Conservation (phyloP, 2,888 invertebrate species). For the Chorisops tibialis region DNA sequence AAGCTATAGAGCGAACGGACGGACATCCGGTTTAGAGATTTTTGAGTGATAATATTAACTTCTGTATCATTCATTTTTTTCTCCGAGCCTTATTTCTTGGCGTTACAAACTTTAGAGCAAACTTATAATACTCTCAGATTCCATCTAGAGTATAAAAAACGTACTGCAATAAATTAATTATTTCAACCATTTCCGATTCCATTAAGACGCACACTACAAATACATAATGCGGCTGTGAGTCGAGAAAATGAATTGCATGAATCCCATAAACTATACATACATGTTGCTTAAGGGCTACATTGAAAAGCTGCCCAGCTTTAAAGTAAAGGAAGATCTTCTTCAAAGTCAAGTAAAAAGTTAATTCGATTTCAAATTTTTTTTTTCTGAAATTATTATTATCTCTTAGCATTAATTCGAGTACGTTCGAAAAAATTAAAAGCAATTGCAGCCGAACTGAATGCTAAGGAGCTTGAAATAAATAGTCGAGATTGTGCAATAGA, state of each 20-base stretch:
- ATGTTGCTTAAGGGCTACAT: constrained; percentile 41
- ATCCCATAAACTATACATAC: constrained; percentile 36
- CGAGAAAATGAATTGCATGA: constrained; percentile 40
- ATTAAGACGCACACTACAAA: constrained; percentile 42
- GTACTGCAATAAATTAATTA: no score
- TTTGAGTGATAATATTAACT: no score
- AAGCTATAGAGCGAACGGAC: no score
- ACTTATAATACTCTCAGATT: no score
- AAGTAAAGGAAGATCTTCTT: constrained; percentile 40
- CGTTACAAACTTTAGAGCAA: no score
- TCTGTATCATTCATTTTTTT: no score
- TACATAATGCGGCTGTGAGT: constrained; percentile 40
- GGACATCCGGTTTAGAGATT: no score
- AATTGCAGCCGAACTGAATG: constrained; percentile 46
- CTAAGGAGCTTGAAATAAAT: constrained; percentile 46
- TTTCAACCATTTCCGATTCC: background rate
- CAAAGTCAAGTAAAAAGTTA: constrained; percentile 38
- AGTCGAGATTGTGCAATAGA: constrained; percentile 44
- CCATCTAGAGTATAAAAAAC: no score
- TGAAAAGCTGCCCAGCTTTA: constrained; percentile 40
- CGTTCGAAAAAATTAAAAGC: constrained; percentile 44
- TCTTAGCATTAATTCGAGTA: constrained; percentile 40
- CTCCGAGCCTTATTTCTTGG: no score
- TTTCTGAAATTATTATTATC: background rate
- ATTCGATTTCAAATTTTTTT: background rate